Evolutionary conservation across 2,113 vertebrate species (phyloP).

Genomic region (Sinocyclocheilus anshuiensis): DNA sequence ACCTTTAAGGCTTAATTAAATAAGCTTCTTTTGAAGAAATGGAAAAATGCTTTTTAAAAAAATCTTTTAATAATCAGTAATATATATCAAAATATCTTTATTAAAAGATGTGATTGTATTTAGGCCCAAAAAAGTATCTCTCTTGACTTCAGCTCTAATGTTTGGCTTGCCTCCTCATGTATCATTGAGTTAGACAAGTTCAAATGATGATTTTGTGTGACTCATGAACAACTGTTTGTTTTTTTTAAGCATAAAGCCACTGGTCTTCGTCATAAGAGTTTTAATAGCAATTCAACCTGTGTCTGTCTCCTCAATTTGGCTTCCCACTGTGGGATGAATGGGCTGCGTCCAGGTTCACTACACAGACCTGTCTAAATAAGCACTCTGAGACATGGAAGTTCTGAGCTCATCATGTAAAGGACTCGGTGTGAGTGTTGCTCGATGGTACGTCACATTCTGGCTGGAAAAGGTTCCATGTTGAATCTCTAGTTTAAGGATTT

Average conservation of each 20-base stretch:
- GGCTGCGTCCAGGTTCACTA: neutral
- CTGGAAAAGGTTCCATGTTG: neutral
- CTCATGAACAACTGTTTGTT: neutral
- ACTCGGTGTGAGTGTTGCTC: neutral
- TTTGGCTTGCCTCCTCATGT: neutral
- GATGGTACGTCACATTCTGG: conserved; percentile 1
- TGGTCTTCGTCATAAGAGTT: neutral
- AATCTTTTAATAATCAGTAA: too few relatives aligned
- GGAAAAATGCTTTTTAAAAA: too few relatives aligned
- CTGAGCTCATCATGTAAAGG: neutral
- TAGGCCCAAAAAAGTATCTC: neutral
- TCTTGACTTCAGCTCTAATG: neutral
- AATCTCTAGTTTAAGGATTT: neutral
- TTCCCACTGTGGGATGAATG: neutral
- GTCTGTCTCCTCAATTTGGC: neutral
- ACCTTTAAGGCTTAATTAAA: too few relatives aligned
- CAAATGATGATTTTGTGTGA: neutral
- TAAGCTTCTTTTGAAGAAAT: too few relatives aligned
- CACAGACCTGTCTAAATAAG: conserved; percentile 1
- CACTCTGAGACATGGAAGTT: neutral
- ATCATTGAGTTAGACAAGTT: neutral
- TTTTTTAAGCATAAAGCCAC: neutral
- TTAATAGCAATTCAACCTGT: neutral
- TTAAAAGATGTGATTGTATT: too few relatives aligned
- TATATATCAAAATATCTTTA: too few relatives aligned